A percentile compares a stretch with the other conserved stretches of the same genome.
Conservation (phyloP, 2,888 invertebrate species). For the Pseudeuparius sepicola region DNA sequence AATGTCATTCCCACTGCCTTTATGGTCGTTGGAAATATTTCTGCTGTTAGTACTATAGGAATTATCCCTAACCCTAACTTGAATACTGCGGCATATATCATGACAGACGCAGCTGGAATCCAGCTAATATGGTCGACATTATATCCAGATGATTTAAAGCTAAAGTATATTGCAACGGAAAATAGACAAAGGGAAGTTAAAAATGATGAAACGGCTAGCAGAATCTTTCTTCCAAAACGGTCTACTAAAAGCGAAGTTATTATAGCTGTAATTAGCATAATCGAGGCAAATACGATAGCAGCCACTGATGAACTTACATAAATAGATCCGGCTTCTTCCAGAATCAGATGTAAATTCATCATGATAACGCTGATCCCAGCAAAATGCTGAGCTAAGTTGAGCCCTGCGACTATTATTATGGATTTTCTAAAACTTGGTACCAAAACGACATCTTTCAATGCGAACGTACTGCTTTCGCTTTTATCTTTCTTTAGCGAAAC, state of each 20-base stretch:
- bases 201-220: conserved; percentile 31
- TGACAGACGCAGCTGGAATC: conserved; percentile 33
- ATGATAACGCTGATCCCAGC: conserved; percentile 35
- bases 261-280: conserved; percentile 33
- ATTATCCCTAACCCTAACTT: conserved; percentile 34
- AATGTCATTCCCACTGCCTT: conserved; percentile 31
- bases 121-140: conserved; percentile 30
- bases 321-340: conserved; percentile 32
- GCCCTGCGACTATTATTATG: conserved; percentile 32
- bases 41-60: conserved; percentile 34
- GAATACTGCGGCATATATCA: conserved; percentile 32
- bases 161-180: conserved; percentile 32
- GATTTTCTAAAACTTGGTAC: too few relatives aligned
- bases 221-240: conserved; percentile 32
- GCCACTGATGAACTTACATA: conserved; percentile 28
- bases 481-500: conserved; percentile 31
- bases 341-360: conserved; percentile 36
- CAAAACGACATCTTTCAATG: conserved; percentile 30
- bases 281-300: conserved; percentile 33
- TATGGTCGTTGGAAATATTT: conserved; percentile 33
- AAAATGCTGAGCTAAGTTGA: conserved; percentile 36
- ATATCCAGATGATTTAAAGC: conserved; percentile 27
- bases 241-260: conserved; percentile 32
- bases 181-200: conserved; percentile 32
- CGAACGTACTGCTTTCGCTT: conserved; percentile 27